These are phyloP conservation scores for Chromis chromis DNA, from an alignment of 2,797 vertebrate genomes.

Conservation along the genomic window DNA sequence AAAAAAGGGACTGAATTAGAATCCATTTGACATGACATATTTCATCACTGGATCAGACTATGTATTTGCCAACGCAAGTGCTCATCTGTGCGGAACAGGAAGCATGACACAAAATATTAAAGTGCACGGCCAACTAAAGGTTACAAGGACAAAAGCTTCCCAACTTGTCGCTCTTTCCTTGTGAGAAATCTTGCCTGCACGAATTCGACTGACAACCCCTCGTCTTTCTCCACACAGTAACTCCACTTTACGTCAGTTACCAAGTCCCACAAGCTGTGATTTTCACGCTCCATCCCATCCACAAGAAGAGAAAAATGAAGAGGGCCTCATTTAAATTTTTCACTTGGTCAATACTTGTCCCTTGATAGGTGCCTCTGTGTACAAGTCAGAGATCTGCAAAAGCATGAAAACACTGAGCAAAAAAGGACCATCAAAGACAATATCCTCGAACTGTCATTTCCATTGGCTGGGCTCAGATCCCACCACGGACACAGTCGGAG, in stretches of 20 bases:
- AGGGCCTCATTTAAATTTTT: conserved; percentile 76
- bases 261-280: conserved; percentile 51
- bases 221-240: conserved; percentile 32
- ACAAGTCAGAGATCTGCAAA: conserved; percentile 57
- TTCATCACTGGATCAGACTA: conserved; percentile 20
- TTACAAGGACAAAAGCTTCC: conserved; percentile 9
- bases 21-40: conserved; percentile 22
- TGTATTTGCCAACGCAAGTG: neutral
- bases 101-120: conserved; percentile 25
- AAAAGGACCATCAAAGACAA: conserved; percentile 32
- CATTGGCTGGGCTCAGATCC: conserved; percentile 63
- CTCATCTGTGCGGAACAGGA: conserved; percentile 14
- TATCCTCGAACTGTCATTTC: conserved; percentile 68
- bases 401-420: conserved; percentile 48
- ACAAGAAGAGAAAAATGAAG: conserved; percentile 45
- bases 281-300: conserved; percentile 46
- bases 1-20: conserved; percentile 26
- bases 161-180: conserved; percentile 22
- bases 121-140: neutral
- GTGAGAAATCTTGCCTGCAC: conserved; percentile 17
- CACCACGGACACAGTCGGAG: conserved; percentile 46
- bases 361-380: conserved; percentile 56
- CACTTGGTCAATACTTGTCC: conserved; percentile 72
- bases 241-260: conserved; percentile 52
- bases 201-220: conserved; percentile 41